These are phyloP conservation scores for Pterois miles DNA, from an alignment of 2,797 vertebrate genomes.

Conservation along the genomic window DNA sequence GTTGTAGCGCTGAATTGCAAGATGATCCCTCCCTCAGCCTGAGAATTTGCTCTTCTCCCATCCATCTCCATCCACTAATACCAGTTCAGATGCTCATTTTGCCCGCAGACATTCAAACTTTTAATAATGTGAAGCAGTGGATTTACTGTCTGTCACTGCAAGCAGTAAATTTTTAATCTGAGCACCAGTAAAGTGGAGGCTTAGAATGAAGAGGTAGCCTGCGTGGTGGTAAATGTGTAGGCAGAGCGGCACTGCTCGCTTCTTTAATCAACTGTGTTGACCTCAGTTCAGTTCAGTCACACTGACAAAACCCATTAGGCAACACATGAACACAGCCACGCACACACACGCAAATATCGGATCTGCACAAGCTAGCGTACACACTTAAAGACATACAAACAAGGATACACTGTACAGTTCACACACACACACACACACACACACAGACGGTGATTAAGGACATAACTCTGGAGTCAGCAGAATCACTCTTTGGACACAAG, in stretches of 20 bases:
- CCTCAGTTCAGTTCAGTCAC: conserved; percentile 65
- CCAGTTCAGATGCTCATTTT: conserved; percentile 55
- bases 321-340: conserved; percentile 36
- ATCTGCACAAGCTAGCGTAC: conserved; percentile 27
- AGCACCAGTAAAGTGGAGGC: conserved; percentile 52
- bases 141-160: conserved; percentile 67
- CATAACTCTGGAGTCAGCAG: conserved; percentile 66
- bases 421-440: conserved; percentile 17
- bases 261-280: conserved; percentile 62
- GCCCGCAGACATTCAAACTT: conserved; percentile 62
- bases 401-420: conserved; percentile 21
- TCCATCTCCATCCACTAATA: conserved; percentile 59
- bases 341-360: conserved; percentile 1
- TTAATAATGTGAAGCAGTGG: conserved; percentile 60
- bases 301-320: conserved; percentile 67
- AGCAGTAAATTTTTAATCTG: conserved; percentile 64
- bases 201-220: conserved; percentile 50
- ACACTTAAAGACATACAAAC: conserved; percentile 43
- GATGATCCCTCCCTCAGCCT: conserved; percentile 21
- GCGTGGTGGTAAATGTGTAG: conserved; percentile 44
- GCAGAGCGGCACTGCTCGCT: conserved; percentile 30
- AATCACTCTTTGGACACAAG: conserved; percentile 61
- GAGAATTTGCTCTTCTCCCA: conserved; percentile 32
- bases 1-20: neutral
- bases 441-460: conserved; percentile 56